These are phyloP conservation scores for Aphelocoma californica DNA, from an alignment of 2,797 vertebrate species.

Conservation along the genomic window DNA sequence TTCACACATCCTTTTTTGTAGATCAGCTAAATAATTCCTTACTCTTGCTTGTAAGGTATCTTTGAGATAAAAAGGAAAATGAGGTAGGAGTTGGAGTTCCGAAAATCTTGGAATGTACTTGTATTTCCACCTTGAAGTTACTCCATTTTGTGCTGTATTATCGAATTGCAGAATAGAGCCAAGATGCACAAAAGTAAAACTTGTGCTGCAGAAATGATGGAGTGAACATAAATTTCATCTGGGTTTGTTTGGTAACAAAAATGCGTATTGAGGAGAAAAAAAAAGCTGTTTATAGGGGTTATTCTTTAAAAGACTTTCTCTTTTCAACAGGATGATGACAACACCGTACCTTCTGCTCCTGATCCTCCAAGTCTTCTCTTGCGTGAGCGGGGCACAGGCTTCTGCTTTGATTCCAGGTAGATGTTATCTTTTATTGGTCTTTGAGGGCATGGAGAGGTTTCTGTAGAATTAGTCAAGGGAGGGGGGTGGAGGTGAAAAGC, in stretches of 20 bases:
- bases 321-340: constrained; percentile 74
- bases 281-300: background rate
- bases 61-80: background rate
- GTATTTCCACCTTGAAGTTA: background rate
- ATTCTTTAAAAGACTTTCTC: background rate
- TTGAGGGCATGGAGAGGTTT: background rate
- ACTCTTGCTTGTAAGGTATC: background rate
- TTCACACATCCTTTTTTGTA: background rate
- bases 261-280: background rate
- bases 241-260: background rate
- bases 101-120: background rate
- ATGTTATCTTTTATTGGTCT: background rate
- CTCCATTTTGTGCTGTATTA: background rate
- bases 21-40: background rate
- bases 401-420: constrained; percentile 98
- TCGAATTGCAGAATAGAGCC: background rate
- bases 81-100: background rate
- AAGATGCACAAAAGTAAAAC: background rate
- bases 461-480: background rate
- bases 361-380: constrained; percentile 80
- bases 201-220: background rate
- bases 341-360: constrained; percentile 71
- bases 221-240: background rate
- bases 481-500: background rate
- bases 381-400: constrained; percentile 85